Evolutionary conservation across 2,888 invertebrate species (phyloP).

Genomic region (Blastobasis lacticolella): DNA sequence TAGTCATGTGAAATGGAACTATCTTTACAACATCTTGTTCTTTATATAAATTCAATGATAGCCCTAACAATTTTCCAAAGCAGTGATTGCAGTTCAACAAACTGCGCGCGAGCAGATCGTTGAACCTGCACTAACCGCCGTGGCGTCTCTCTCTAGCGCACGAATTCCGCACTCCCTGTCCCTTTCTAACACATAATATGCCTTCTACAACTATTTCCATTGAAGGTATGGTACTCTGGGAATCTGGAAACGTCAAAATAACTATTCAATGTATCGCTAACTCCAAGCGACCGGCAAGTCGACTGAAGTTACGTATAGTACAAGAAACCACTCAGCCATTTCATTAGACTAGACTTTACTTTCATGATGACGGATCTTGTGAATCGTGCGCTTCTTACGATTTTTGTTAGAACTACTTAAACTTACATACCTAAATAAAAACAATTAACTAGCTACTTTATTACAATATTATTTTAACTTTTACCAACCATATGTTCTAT

Average conservation of each 20-base stretch:
- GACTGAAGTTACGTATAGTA: slow-evolving; percentile 1
- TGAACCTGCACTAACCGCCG: slow-evolving; percentile 64
- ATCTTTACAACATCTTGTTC: too few species aligned
- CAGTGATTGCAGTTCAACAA: slow-evolving; percentile 71
- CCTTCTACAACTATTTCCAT: slow-evolving; percentile 43
- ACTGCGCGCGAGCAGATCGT: slow-evolving; percentile 69
- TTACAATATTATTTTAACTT: too few species aligned
- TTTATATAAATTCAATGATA: slow-evolving; percentile 17
- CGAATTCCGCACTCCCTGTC: slow-evolving; percentile 22
- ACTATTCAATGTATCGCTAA: slow-evolving; percentile 29
- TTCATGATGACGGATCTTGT: neutral
- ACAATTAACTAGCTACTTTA: too few species aligned
- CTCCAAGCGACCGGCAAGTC: neutral
- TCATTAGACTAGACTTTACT: neutral
- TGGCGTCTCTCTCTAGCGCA: slow-evolving; percentile 40
- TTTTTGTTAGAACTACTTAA: too few species aligned
- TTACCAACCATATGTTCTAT: too few species aligned
- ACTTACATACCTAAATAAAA: too few species aligned
- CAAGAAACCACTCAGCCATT: slow-evolving; percentile 2
- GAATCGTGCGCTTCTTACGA: too few species aligned
- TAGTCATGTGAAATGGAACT: too few species aligned
- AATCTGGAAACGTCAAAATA: slow-evolving; percentile 22
- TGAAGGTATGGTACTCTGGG: slow-evolving; percentile 40
- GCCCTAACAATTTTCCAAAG: slow-evolving; percentile 66
- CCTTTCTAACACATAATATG: slow-evolving; percentile 41